phyloP scores from a whole-genome alignment of 1,140 invertebrate genomes.

The Dreissena polymorpha region DNA sequence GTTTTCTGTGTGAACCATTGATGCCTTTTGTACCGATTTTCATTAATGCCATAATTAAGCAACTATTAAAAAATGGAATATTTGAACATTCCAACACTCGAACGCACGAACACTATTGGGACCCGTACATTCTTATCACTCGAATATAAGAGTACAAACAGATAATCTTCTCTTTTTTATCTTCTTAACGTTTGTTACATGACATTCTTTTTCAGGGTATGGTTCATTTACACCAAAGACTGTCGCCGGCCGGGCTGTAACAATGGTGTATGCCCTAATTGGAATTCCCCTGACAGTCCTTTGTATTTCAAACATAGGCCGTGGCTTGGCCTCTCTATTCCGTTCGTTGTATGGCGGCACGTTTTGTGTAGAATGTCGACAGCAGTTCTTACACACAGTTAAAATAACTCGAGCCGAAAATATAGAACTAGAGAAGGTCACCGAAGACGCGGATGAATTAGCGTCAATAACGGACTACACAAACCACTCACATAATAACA shows the following conservation, averaged over 20 bases:
- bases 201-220: slow-evolving; percentile 86
- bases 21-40: too few species aligned
- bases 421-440: slow-evolving; percentile 47
- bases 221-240: slow-evolving; percentile 95
- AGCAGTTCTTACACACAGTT: slow-evolving; percentile 25
- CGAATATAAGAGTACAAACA: too few species aligned
- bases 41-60: too few species aligned
- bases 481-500: slow-evolving; percentile 59
- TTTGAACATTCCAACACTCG: too few species aligned
- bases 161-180: too few species aligned
- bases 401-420: slow-evolving; percentile 48
- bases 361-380: slow-evolving; percentile 47
- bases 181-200: background rate
- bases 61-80: too few species aligned
- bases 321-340: slow-evolving; percentile 95
- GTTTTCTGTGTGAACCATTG: too few species aligned
- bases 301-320: slow-evolving; percentile 94
- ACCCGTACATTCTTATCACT: too few species aligned
- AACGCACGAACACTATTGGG: too few species aligned
- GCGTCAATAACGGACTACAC: background rate
- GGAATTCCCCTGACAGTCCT: slow-evolving; percentile 97
- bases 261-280: slow-evolving; percentile 96
- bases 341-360: slow-evolving; percentile 82
- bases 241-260: slow-evolving; percentile 92
- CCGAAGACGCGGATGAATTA: background rate